These are phyloP conservation scores for Psittacara wagleri DNA, from an alignment of 2,113 vertebrate genomes.

Conservation along the genomic window DNA sequence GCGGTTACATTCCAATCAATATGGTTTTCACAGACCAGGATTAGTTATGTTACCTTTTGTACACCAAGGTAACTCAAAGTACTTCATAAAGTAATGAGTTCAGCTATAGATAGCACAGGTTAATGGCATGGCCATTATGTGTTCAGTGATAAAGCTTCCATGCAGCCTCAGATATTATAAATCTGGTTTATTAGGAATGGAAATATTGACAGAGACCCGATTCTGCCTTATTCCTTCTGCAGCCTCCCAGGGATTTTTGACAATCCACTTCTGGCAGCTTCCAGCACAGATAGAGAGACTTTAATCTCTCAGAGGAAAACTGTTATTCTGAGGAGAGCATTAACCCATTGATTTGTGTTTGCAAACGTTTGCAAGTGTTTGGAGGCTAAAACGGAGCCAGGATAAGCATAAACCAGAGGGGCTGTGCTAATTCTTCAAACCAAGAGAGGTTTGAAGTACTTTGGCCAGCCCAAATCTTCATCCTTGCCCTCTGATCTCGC, in stretches of 20 bases:
- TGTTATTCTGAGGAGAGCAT: neutral
- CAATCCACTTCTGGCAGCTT: neutral
- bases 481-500: neutral
- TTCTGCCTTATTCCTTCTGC: neutral
- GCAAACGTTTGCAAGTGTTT: neutral
- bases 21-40: neutral
- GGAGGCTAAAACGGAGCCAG: neutral
- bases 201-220: neutral
- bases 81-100: slow-evolving; percentile 37
- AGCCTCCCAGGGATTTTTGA: slow-evolving; percentile 24
- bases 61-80: neutral
- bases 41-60: slow-evolving; percentile 12
- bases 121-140: neutral
- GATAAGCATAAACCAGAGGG: neutral
- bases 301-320: neutral
- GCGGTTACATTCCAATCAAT: neutral
- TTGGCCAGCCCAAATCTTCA: neutral
- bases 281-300: neutral
- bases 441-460: neutral
- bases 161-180: neutral
- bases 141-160: neutral
- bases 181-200: slow-evolving; percentile 38
- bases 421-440: neutral
- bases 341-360: neutral
- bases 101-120: slow-evolving; percentile 28